Evolutionary conservation across 1,140 invertebrate species (phyloP).

Genomic region (Magallana angulata): DNA sequence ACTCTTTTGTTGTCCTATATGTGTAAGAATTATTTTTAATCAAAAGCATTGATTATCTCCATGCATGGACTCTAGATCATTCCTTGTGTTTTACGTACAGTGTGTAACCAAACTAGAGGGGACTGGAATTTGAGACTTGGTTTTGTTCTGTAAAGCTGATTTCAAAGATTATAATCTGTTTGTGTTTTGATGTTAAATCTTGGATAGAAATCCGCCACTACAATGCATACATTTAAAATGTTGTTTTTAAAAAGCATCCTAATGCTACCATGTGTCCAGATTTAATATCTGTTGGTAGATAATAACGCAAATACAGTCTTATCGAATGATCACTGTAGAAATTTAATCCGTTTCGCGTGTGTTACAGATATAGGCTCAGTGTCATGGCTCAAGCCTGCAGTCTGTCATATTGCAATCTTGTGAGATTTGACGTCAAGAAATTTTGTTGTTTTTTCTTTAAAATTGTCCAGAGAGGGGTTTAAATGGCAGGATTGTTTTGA

Average conservation of each 20-base stretch:
- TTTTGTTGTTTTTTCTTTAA: background rate
- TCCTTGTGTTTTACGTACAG: too few relatives aligned
- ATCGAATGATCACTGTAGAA: conserved; percentile 10
- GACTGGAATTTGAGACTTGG: background rate
- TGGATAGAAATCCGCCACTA: background rate
- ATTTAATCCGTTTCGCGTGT: conserved; percentile 23
- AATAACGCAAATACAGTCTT: background rate
- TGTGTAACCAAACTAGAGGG: too few relatives aligned
- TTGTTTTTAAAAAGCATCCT: too few relatives aligned
- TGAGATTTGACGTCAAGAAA: background rate
- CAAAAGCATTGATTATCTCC: too few relatives aligned
- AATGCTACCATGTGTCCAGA: too few relatives aligned
- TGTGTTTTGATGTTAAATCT: conserved; percentile 7
- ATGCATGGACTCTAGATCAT: too few relatives aligned
- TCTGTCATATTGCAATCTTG: background rate
- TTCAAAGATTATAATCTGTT: background rate
- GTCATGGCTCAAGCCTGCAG: background rate
- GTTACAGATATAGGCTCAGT: background rate
- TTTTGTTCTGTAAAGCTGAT: background rate
- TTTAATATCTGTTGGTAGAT: background rate
- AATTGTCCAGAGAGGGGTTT: background rate
- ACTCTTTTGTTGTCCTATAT: too few relatives aligned
- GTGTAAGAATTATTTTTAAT: too few relatives aligned
- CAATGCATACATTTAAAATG: background rate
- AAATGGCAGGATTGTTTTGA: background rate